phyloP scores from a whole-genome alignment of 2,888 invertebrate species.

The Synanthedon tipuliformis region DNA sequence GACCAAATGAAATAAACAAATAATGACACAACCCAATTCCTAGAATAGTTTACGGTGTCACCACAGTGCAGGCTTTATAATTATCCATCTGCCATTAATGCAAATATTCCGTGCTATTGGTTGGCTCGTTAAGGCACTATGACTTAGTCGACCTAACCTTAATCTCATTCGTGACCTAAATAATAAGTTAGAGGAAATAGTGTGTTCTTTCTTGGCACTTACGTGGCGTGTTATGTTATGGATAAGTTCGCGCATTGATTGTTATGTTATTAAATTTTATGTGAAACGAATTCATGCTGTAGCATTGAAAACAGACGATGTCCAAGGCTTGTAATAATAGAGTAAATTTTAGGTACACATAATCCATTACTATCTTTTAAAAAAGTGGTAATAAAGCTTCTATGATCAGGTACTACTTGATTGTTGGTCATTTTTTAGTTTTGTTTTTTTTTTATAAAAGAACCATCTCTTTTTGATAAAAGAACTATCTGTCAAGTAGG shows the following conservation, averaged over 20 bases:
- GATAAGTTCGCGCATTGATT: not conserved
- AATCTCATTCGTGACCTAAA: slow-evolving; percentile 28
- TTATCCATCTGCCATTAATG: slow-evolving; percentile 40
- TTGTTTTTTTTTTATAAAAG: too few species aligned
- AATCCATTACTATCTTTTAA: too few species aligned
- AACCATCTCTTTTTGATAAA: too few species aligned
- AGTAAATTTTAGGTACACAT: too few species aligned
- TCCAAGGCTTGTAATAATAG: too few species aligned
- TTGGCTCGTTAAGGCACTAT: slow-evolving; percentile 20
- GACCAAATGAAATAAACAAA: not conserved
- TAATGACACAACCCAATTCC: slow-evolving; percentile 4
- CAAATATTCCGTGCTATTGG: slow-evolving; percentile 56
- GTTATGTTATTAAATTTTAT: not conserved
- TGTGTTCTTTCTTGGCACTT: not conserved
- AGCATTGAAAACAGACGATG: too few species aligned
- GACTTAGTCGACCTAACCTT: slow-evolving; percentile 22
- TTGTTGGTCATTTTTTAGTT: too few species aligned
- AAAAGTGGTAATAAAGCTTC: too few species aligned
- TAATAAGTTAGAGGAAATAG: slow-evolving; percentile 6
- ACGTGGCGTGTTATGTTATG: not conserved
- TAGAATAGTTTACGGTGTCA: slow-evolving; percentile 11
- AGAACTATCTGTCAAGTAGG: too few species aligned
- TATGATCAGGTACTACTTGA: too few species aligned
- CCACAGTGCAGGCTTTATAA: slow-evolving; percentile 14
- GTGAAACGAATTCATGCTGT: too few species aligned